A percentile compares a stretch with the other conserved stretches of the same genome.
phyloP scores from a whole-genome alignment of 2,888 invertebrate species.

The Limenitis camilla region DNA sequence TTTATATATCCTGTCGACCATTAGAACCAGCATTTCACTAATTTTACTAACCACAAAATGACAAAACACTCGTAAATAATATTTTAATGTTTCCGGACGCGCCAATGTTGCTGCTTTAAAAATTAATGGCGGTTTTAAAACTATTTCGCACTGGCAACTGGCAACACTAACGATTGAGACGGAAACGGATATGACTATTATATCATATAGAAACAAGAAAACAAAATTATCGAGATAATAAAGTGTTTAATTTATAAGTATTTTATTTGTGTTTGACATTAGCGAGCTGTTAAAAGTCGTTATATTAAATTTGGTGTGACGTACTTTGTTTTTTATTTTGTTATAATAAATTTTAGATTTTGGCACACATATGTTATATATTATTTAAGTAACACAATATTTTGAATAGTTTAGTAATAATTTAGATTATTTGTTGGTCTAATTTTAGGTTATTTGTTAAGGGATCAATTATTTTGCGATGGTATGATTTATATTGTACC shows the following conservation, averaged over 20 bases:
- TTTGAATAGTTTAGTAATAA: too few species aligned
- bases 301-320: conserved; percentile 9
- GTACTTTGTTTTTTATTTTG: conserved; percentile 8
- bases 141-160: conserved; percentile 68
- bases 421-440: too few species aligned
- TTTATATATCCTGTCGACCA: conserved; percentile 61
- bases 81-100: conserved; percentile 69
- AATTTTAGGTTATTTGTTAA: too few species aligned
- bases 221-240: conserved; percentile 58
- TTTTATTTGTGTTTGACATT: conserved; percentile 26
- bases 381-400: too few species aligned
- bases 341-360: conserved; percentile 1
- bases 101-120: conserved; percentile 64
- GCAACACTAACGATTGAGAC: conserved; percentile 43
- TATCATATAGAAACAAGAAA: conserved; percentile 44
- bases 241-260: conserved; percentile 50
- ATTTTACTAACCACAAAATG: conserved; percentile 54
- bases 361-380: background rate
- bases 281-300: conserved; percentile 16
- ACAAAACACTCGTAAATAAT: conserved; percentile 65
- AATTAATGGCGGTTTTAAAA: conserved; percentile 66
- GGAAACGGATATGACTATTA: conserved; percentile 67
- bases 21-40: conserved; percentile 59
- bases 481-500: too few species aligned
- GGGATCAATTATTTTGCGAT: too few species aligned